Evolutionary conservation across 1,140 invertebrate genomes (phyloP).

Genomic region (Cotesia vestalis): DNA sequence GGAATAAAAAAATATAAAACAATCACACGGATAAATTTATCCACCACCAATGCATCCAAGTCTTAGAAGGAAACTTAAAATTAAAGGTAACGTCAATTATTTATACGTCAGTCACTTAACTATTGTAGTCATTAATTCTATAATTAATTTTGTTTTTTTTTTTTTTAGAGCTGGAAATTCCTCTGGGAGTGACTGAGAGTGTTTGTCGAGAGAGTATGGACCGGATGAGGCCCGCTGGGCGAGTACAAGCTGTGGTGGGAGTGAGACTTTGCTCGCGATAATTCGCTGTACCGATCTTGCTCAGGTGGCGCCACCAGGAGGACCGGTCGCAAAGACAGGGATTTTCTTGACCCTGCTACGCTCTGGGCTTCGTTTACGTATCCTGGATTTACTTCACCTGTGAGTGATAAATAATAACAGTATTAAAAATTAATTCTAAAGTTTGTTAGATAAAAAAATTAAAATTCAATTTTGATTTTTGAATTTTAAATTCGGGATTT

Average conservation of each 20-base stretch:
- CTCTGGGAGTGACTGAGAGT: conserved; percentile 63
- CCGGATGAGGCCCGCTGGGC: conserved; percentile 57
- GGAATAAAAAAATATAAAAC: too few relatives aligned
- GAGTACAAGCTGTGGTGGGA: conserved; percentile 64
- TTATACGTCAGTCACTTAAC: background rate
- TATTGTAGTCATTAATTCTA: background rate
- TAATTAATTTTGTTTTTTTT: background rate
- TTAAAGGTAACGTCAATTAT: background rate
- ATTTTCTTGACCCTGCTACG: conserved; percentile 83
- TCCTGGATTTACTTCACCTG: conserved; percentile 87
- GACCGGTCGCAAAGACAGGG: conserved; percentile 85
- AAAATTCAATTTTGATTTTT: too few relatives aligned
- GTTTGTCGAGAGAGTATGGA: conserved; percentile 62
- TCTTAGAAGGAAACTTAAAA: too few relatives aligned
- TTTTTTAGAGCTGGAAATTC: conserved; percentile 59
- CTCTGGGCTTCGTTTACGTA: conserved; percentile 84
- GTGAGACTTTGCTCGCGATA: conserved; percentile 64
- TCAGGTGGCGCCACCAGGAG: conserved; percentile 77
- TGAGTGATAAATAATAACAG: conserved; percentile 47
- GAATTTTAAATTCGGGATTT: too few relatives aligned
- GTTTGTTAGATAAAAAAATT: too few relatives aligned
- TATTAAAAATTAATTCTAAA: too few relatives aligned
- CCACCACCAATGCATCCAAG: too few relatives aligned
- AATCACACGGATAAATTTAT: too few relatives aligned
- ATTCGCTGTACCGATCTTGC: conserved; percentile 62